Evolutionary conservation across 2,888 invertebrate genomes (phyloP), one percentile per base, ranked within the genome.

Genomic region (Andrena marginata): DNA sequence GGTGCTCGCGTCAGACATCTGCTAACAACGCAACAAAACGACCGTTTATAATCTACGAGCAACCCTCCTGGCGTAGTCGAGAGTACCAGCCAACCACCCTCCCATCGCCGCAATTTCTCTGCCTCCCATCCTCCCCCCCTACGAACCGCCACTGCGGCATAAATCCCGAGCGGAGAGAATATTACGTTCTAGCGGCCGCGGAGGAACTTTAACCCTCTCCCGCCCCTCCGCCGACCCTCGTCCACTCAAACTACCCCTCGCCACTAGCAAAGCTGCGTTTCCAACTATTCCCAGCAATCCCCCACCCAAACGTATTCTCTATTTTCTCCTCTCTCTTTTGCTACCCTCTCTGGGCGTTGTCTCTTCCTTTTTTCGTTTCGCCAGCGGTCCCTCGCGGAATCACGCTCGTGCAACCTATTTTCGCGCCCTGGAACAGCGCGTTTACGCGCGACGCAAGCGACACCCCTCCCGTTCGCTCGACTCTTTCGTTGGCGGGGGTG

Each of bases 21-120:
- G 84, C 80, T 85, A 86, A 87, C 88, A 85, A 84, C 80, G 87
- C 84, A 80, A 88, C 82, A 89, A 89, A 88, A 88, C 85, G 89
- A 87, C 80, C 82, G 87, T 84, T 88, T 84, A 85, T 88, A 84
- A 88, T 89, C 85, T 79, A 87, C 76, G 73, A 63, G 33, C 78
- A 33, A 60, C 67, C 76, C 64, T 82, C 48, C 73, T 59, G 73
- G 63, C 51, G 69, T 76, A 74, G 74, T 51, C 51, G 70, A 71
- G 70, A 49, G 74, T 35, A 26, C 64, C 69, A 60, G 13, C 56
- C 31, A 62, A 13, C 31, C 60, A 4, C 31, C 59, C 64, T 3
- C n/a, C 60, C 62, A 23, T n/a, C 72, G 56, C 59, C 29, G 64
- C 80, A 71, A 77, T 78, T 77, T 76, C 73, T 35, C 76, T 75